These are phyloP conservation scores for Chionis minor DNA, from an alignment of 2,113 vertebrate species.

Conservation along the genomic window DNA sequence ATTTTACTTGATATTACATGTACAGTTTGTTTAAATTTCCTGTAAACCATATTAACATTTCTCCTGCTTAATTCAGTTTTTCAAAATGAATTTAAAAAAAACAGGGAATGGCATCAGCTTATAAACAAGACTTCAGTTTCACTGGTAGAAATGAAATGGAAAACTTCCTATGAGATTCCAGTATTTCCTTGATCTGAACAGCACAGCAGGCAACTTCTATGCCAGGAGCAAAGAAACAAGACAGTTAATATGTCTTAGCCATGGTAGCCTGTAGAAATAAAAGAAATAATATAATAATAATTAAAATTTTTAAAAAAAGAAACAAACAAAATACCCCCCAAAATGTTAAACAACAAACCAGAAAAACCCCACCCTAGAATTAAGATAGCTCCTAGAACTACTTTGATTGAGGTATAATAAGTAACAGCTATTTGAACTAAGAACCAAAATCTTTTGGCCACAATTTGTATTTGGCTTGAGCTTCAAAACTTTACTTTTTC, in stretches of 20 bases:
- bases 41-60: not conserved
- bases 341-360: not conserved
- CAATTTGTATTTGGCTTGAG: not conserved
- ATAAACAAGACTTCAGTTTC: not conserved
- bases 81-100: not conserved
- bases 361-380: not conserved
- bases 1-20: not conserved
- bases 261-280: not conserved
- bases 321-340: not conserved
- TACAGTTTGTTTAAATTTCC: not conserved
- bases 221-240: not conserved
- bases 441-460: not conserved
- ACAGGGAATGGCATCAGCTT: not conserved
- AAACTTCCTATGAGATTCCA: not conserved
- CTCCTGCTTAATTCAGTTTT: not conserved
- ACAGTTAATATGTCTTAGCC: not conserved
- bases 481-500: not conserved
- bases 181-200: not conserved
- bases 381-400: not conserved
- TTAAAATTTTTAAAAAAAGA: not conserved
- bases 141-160: not conserved
- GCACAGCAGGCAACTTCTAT: not conserved
- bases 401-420: not conserved
- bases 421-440: not conserved
- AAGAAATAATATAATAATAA: too few relatives aligned